Percentiles rank a stretch among this genome's conserved stretches.
Evolutionary conservation across 2,113 vertebrate genomes (phyloP).

Genomic region (Rhineura floridana): DNA sequence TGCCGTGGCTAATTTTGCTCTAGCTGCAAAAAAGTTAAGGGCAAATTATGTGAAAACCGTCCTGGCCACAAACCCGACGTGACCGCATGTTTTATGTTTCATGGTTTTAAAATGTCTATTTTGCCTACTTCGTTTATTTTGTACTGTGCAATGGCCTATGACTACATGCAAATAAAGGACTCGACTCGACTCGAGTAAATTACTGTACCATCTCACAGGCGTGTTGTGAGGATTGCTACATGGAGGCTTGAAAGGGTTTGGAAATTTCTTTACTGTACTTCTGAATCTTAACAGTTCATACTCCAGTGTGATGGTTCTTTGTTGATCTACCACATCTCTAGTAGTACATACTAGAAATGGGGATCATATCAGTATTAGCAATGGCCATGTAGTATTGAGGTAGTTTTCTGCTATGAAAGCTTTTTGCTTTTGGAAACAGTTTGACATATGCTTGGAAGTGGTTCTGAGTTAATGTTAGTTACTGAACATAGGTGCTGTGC

Average conservation of each 20-base stretch:
- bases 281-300: not conserved
- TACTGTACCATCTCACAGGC: not conserved
- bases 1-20: too few species aligned
- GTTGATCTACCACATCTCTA: not conserved
- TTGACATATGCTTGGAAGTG: not conserved
- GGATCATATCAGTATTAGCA: not conserved
- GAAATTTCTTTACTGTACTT: not conserved
- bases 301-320: too few species aligned
- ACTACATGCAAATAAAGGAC: too few species aligned
- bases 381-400: not conserved
- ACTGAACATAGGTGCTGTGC: not conserved
- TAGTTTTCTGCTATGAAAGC: not conserved
- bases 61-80: too few species aligned
- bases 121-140: too few species aligned
- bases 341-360: not conserved
- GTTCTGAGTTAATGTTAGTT: not conserved
- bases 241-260: not conserved
- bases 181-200: too few species aligned
- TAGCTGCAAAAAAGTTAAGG: too few species aligned
- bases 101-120: too few species aligned
- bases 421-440: not conserved
- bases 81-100: too few species aligned
- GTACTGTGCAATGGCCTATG: too few species aligned
- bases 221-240: not conserved
- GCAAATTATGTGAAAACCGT: too few species aligned